Conservation (phyloP, 2,888 invertebrate genomes). For the Perithous albicinctus region DNA sequence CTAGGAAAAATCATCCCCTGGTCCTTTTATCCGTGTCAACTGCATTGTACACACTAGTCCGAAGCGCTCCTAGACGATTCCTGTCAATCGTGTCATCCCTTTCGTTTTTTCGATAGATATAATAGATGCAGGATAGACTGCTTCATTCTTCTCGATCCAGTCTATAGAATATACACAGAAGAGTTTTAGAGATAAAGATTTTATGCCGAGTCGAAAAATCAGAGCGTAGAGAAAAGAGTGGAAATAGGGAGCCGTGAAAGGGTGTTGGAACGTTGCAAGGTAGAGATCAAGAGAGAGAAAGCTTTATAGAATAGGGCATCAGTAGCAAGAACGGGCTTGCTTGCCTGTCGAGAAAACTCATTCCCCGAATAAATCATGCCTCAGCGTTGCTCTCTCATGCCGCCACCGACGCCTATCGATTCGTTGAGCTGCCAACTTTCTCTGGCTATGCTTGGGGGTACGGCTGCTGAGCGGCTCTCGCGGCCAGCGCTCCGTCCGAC, state of each 20-base stretch:
- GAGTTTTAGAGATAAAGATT: constrained; percentile 56
- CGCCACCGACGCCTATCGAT: constrained; percentile 62
- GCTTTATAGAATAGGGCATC: constrained; percentile 21
- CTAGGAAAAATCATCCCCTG: neutral
- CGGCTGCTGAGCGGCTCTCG: constrained; percentile 11
- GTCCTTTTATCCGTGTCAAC: neutral
- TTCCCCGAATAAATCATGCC: constrained; percentile 66
- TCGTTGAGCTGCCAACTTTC: constrained; percentile 62
- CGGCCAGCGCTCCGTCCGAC: neutral
- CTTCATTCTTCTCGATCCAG: neutral
- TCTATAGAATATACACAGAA: constrained; percentile 7
- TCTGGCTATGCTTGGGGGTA: constrained; percentile 18
- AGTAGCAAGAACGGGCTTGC: constrained; percentile 31
- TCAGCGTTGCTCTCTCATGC: constrained; percentile 44
- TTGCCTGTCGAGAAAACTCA: constrained; percentile 63
- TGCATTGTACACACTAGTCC: neutral
- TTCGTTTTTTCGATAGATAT: neutral
- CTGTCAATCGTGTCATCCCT: neutral
- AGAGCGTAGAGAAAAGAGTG: constrained; percentile 12
- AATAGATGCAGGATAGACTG: constrained; percentile 14
- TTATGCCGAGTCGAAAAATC: constrained; percentile 46
- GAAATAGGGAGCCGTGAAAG: neutral
- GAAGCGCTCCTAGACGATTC: neutral
- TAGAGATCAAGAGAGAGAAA: neutral
- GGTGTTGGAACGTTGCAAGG: constrained; percentile 24